Evolutionary conservation across 2,113 vertebrate genomes (phyloP), one percentile per base, ranked within the genome.

Genomic region (Lophius piscatorius): DNA sequence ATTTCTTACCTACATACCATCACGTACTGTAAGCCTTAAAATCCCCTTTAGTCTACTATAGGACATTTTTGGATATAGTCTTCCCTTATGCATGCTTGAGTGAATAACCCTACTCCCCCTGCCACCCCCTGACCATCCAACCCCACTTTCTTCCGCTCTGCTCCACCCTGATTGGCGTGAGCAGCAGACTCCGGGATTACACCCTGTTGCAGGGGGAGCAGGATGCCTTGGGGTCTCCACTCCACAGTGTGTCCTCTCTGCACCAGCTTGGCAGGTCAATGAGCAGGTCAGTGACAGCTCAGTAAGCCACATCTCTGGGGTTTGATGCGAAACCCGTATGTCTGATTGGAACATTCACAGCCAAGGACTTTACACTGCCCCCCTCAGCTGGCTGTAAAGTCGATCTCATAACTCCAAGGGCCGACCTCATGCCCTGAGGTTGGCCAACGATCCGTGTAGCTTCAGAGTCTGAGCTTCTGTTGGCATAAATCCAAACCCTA

Each of bases 211-310:
- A 93, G 72, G 89, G 88, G 77, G 90, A 92, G 76, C 87, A 91
- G 81, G 92, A 92, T 59, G 87, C 88, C 57, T 82, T 93, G 85
- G 92, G 92, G 92, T 92, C 92, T 68, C 91, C 92, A 8, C 80
- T 92, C 82, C 92, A 90, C 86, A 92, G 90, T 69, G 81, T 90
- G 76, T 78, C 87, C 76, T 88, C 90, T 60, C 89, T 92, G 71
- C 88, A 92, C 66, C 92, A 91, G 80, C 87, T 91, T 84, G 87
- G 90, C 90, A 91, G 92, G 89, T 93, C 89, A 86, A 90, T 91
- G 88, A 87, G 91, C 91, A 92, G 92, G 91, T 93, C 81, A 92
- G 92, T 92, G 78, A 48, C 68, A 76, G 83, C 71, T 64, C 59
- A 23, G 47, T 54, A 63, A 78, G 54, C 40, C 36, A 33, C 55